Evolutionary conservation across 2,888 invertebrate species (phyloP), one percentile per base, ranked within the genome.

Genomic region (Heliconius erato): DNA sequence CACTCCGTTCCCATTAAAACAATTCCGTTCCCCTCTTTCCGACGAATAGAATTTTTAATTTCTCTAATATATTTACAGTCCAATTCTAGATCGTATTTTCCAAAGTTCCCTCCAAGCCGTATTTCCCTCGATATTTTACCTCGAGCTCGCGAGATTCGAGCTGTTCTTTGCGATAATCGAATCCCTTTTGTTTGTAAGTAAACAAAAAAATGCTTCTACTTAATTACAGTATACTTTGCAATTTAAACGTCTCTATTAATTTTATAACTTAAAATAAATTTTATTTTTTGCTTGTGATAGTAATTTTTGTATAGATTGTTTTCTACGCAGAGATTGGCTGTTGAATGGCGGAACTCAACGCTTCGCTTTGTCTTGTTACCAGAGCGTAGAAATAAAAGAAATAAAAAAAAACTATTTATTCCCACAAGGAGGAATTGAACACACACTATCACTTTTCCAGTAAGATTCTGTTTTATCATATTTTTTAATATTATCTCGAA

Each of bases 151-250:
- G 76, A 76, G 76, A 76, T 40, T 76, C 76, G 9, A 40, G 76
- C 65, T 65, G 54, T 82, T 67, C 79, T 81, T 44, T 28, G 80
- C 83, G 79, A 86, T 85, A 87, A 86, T 84, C 82, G 84, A 85
- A 85, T 84, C 83, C 78, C 85, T 85, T 86, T 87, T 54, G 54
- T 85, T 86, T 81, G 81, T 77, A 83, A 82, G 65, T 77, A 84
- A n/a, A 69, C 40, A 79, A 40, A 63, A 35, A 63, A 72, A 71
- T 54, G 23, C 28, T 49, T 40, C 78, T 28, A 78, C 44, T 78
- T 78, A 78, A 78, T 78, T 78, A 67, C 65, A 78, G 44, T 78
- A 78, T 77, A 77, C 65, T n/a, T 78, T 78, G 72, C 67, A 68
- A 78, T 67, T 67, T 67, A 44, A 44, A 49, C 28, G 44, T 19